Percentiles rank a stretch among this genome's conserved stretches.
Conservation (phyloP, 2,113 vertebrate genomes). For the Mustelus asterias region DNA sequence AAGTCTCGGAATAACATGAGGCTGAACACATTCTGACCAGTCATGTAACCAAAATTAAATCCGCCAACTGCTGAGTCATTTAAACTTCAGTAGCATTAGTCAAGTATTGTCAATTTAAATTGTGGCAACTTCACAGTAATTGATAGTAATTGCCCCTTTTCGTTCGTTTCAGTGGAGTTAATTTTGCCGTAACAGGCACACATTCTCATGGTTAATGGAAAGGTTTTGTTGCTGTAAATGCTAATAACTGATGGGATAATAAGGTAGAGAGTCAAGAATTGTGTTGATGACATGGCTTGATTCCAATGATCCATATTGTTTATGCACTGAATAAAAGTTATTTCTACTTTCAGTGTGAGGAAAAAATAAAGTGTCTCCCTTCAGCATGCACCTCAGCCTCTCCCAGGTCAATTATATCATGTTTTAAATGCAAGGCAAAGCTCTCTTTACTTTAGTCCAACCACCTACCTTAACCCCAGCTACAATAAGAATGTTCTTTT, state of each 20-base stretch:
- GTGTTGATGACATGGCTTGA: too few relatives aligned
- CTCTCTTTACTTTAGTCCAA: neutral
- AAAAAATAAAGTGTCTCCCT: neutral
- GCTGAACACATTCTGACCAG: neutral
- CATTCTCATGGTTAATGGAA: neutral
- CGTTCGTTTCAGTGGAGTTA: neutral
- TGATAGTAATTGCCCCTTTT: neutral
- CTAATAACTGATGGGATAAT: neutral
- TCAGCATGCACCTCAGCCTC: neutral
- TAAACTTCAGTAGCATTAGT: neutral
- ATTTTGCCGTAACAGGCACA: neutral
- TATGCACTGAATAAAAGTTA: neutral
- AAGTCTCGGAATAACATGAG: neutral
- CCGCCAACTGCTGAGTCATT: neutral
- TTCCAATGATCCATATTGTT: neutral
- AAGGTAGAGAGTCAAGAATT: too few relatives aligned
- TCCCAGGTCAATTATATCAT: neutral
- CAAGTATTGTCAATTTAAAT: neutral
- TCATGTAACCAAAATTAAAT: neutral
- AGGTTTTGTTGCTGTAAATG: neutral
- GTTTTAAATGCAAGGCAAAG: neutral
- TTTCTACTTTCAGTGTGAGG: neutral
- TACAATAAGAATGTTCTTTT: neutral
- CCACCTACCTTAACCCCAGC: neutral
- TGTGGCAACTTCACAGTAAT: neutral